Base-by-base conservation (phyloP, 1,140 invertebrate species). In the Fopius arisanus region DNA sequence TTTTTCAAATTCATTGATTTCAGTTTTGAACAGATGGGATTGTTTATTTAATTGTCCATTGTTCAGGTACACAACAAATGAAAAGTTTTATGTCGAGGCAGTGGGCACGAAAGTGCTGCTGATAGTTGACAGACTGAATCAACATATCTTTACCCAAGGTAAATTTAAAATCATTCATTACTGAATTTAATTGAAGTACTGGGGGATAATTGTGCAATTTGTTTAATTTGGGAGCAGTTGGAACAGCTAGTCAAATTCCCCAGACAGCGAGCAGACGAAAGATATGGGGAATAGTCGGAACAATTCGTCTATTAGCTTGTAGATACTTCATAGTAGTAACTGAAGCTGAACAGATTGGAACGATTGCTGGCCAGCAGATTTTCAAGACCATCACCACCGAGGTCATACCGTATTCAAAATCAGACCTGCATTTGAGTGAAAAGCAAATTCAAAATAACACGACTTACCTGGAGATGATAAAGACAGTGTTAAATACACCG, bases 291-390 rank as follows among this genome's bases (percentile, higher is more conserved):
- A 91, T 99, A 63, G 85, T 98, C 19, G 97, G 97, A 14, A 93
- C 93, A 41, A 94, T 98, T 65, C 91, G 92, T 73, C 88, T 99
- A 0, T 88, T 98, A 37, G 93, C 95, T 74, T 96, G 96, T 68
- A 91, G 93, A 63, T 97, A 98, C 83, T 89, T 99, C 19, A 90
- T 99, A 73, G 93, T 99, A 0, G 96, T 97, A 65, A 98, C 96
- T 19, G 92, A 94, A 78, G 92, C 94, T 71, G 89, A 93, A 79
- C 92, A 94, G 84, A 91, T 98, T 54, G 97, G 97, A 12, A 93
- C 93, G 72, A 91, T 99, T 71, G 93, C 94, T 83, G 94, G 93
- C 0, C 92, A 97, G 79, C 90, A 94, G 43, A 93, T 99, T 81
- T 99, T 94, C 91, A 92, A 93, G 80, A 89, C 99, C 70, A 91